Percentiles rank a stretch among this genome's conserved stretches.
Evolutionary conservation across 2,888 invertebrate genomes (phyloP).

Genomic region (Parapristionchus giblindavisi): DNA sequence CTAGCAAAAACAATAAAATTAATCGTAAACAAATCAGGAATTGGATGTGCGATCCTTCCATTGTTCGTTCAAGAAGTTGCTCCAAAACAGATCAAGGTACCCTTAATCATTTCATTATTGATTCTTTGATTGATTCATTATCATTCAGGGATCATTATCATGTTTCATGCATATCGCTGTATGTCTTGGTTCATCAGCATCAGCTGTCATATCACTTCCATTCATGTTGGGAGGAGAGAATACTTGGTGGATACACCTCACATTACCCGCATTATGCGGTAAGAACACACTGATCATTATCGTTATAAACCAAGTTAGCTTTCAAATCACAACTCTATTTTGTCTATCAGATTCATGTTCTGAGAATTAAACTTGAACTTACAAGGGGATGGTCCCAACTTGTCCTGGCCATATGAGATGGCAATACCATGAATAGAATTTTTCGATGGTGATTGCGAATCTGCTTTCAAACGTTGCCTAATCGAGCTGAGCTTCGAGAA

Average conservation of each 20-base stretch:
- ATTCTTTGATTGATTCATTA: neutral
- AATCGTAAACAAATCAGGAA: conserved; percentile 42
- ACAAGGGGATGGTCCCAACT: no score
- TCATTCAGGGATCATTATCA: conserved; percentile 54
- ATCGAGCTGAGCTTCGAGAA: no score
- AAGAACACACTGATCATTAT: neutral
- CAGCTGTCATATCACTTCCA: conserved; percentile 60
- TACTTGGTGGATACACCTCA: conserved; percentile 58
- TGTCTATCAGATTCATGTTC: neutral
- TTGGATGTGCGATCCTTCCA: conserved; percentile 59
- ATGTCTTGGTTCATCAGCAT: conserved; percentile 61
- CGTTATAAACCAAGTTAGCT: neutral
- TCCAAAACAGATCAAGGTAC: conserved; percentile 61
- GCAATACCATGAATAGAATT: no score
- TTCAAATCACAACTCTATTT: neutral
- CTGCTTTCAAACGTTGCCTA: no score
- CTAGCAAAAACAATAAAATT: no score
- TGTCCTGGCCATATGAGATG: no score
- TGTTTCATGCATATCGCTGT: conserved; percentile 65
- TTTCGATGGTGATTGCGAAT: no score
- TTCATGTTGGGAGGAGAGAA: conserved; percentile 56
- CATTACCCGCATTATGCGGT: conserved; percentile 55
- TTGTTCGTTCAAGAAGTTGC: conserved; percentile 61
- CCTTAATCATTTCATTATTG: neutral
- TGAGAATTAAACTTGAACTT: no score